phyloP scores from a whole-genome alignment of 2,797 vertebrate genomes.

The Coccyzus lansbergi region DNA sequence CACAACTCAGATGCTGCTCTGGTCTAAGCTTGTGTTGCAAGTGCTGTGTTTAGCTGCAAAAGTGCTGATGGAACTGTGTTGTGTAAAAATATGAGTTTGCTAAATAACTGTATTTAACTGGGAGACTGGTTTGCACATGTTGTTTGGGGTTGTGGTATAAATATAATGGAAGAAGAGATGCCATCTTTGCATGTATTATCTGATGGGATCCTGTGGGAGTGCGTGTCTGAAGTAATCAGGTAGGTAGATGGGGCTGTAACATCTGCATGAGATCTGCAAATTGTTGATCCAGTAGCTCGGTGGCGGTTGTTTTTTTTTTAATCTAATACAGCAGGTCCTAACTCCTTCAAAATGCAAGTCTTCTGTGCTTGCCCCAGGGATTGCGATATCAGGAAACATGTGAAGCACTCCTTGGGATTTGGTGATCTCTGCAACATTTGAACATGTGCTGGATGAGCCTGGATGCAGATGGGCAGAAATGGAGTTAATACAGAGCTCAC shows the following conservation, averaged over 20 bases:
- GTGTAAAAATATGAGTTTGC: background rate
- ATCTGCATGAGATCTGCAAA: background rate
- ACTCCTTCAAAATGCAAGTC: background rate
- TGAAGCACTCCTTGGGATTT: background rate
- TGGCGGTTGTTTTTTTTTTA: background rate
- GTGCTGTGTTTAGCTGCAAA: background rate
- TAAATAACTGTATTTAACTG: background rate
- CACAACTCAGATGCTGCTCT: background rate
- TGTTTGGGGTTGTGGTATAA: background rate
- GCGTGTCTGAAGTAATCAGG: background rate
- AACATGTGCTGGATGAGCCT: background rate
- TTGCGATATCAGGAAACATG: rapidly evolving
- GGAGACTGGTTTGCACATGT: background rate
- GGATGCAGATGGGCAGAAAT: background rate
- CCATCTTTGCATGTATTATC: background rate
- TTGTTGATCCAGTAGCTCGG: rapidly evolving
- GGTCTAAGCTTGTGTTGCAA: background rate
- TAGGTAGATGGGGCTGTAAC: background rate
- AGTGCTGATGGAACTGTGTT: background rate
- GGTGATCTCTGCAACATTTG: background rate
- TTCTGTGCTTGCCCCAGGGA: background rate
- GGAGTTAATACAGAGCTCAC: background rate
- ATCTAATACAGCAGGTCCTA: background rate
- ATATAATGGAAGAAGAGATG: background rate
- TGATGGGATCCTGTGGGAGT: background rate